phyloP scores from a whole-genome alignment of 2,888 invertebrate species.

The Nemapogon koenigi region DNA sequence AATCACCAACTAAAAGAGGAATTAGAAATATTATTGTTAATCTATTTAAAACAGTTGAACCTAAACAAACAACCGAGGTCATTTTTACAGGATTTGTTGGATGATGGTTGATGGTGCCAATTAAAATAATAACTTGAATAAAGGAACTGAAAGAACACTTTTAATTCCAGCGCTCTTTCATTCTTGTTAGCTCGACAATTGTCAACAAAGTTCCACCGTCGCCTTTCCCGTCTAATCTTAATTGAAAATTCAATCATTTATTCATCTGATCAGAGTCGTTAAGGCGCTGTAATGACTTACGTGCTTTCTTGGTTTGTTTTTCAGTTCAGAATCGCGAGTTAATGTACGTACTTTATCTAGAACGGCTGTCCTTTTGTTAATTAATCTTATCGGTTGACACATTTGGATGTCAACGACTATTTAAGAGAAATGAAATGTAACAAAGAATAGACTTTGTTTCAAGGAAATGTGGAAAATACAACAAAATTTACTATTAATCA shows the following conservation, averaged over 20 bases:
- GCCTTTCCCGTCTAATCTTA: conserved; percentile 44
- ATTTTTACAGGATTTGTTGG: conserved; percentile 6
- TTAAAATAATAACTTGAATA: conserved; percentile 8
- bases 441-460: no score
- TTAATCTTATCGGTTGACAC: conserved; percentile 5
- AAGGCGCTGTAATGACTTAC: conserved; percentile 40
- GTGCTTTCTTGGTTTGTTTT: conserved; percentile 42
- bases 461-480: no score
- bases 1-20: no score
- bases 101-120: conserved; percentile 5
- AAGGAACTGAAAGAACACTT: conserved; percentile 5
- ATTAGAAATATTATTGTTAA: no score
- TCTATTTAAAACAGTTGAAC: conserved; percentile 1
- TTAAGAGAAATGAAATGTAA: no score
- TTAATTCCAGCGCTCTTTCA: conserved; percentile 1
- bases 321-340: conserved; percentile 34
- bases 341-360: conserved; percentile 23
- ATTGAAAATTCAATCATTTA: conserved; percentile 59
- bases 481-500: no score
- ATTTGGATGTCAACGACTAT: no score
- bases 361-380: conserved; percentile 5
- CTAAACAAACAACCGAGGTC: conserved; percentile 1
- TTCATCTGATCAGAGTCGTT: conserved; percentile 51
- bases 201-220: conserved; percentile 33
- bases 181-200: conserved; percentile 25